Evolutionary conservation across 37 sponge, comb jelly and placozoan species (phyloP).

Genomic region (Oscarella lobularis): DNA sequence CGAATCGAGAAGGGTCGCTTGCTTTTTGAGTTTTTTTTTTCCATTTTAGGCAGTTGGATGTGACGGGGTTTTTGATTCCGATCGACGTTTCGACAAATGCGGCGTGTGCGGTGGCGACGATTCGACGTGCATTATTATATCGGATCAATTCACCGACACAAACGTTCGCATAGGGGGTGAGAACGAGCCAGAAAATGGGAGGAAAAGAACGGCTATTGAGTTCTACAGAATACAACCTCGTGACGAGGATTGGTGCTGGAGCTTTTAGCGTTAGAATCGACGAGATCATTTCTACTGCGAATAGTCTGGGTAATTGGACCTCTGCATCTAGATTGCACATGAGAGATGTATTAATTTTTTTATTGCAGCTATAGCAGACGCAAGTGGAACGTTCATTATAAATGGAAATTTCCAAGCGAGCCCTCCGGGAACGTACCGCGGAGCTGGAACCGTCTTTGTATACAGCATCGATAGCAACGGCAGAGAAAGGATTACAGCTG

Average conservation of each 20-base stretch:
- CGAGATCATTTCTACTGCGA: neutral
- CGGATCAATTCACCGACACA: neutral
- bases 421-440: neutral
- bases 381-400: neutral
- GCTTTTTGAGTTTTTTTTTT: neutral
- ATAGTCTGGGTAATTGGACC: neutral
- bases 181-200: neutral
- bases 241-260: neutral
- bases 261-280: neutral
- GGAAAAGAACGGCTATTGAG: neutral
- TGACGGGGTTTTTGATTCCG: neutral
- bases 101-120: neutral
- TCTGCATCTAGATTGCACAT: too few species aligned
- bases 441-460: neutral
- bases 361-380: neutral
- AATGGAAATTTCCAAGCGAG: neutral
- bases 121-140: neutral
- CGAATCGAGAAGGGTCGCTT: neutral
- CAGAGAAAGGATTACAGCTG: too few species aligned
- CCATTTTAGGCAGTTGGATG: neutral
- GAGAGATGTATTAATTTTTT: neutral
- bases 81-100: neutral
- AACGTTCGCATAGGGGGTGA: neutral
- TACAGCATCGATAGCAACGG: neutral
- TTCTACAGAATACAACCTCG: neutral